Conservation (phyloP, 2,113 vertebrate species). For the Notechis scutatus region DNA sequence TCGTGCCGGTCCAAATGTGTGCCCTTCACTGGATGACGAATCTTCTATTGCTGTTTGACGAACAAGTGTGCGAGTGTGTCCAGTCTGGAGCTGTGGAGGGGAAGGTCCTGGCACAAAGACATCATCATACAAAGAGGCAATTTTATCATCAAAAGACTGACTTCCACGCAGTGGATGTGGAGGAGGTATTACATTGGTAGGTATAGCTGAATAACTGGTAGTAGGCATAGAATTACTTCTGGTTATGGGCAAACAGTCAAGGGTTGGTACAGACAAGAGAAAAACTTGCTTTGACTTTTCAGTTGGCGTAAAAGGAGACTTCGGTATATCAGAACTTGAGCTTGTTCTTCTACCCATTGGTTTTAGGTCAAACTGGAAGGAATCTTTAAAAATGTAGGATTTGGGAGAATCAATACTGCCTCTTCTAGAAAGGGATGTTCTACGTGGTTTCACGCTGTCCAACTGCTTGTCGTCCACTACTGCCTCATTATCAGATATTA, state of each 20-base stretch:
- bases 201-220: slow-evolving; percentile 86
- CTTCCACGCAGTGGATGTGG: slow-evolving; percentile 87
- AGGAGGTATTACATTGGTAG: slow-evolving; percentile 79
- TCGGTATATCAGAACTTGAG: slow-evolving; percentile 97
- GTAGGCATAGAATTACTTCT: slow-evolving; percentile 98
- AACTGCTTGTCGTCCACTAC: slow-evolving; percentile 96
- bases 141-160: slow-evolving; percentile 97
- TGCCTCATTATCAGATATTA: slow-evolving; percentile 97
- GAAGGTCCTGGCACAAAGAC: slow-evolving; percentile 89
- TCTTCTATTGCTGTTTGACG: slow-evolving; percentile 93
- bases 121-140: slow-evolving; percentile 84
- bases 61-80: slow-evolving; percentile 87
- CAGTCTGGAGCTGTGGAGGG: slow-evolving; percentile 76
- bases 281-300: slow-evolving; percentile 97
- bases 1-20: slow-evolving; percentile 72
- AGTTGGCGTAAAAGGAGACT: slow-evolving; percentile 95
- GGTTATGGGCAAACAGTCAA: slow-evolving; percentile 96
- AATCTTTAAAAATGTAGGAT: slow-evolving; percentile 99
- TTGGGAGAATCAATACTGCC: slow-evolving; percentile 98
- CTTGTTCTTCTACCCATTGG: slow-evolving; percentile 92
- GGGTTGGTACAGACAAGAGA: slow-evolving; percentile 91
- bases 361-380: slow-evolving; percentile 98
- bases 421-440: slow-evolving; percentile 93
- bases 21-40: slow-evolving; percentile 79
- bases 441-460: slow-evolving; percentile 96